Evolutionary conservation across 2,888 invertebrate genomes (phyloP).

Genomic region (Lissocephala sabroskyi): DNA sequence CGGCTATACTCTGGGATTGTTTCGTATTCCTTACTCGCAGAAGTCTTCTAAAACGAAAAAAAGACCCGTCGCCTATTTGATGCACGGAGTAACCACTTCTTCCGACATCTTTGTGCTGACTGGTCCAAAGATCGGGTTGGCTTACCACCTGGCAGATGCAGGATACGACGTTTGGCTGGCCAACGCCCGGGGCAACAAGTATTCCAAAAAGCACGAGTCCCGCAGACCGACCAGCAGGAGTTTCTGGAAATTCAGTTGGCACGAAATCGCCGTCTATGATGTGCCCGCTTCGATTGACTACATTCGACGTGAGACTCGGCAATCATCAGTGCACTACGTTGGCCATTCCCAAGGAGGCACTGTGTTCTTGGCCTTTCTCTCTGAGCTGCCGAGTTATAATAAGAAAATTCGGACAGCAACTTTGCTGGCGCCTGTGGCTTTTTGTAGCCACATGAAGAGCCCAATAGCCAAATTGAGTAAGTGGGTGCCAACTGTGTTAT

Average conservation of each 20-base stretch:
- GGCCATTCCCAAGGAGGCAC: conserved; percentile 57
- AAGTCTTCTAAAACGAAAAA: not conserved
- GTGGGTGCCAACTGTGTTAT: no score
- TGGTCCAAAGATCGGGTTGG: conserved; percentile 19
- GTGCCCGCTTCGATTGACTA: conserved; percentile 45
- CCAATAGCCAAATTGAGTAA: no score
- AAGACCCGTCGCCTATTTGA: not conserved
- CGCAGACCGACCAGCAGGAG: no score
- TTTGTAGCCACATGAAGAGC: no score
- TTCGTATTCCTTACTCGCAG: not conserved
- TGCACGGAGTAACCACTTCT: not conserved
- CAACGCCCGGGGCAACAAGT: conserved; percentile 49
- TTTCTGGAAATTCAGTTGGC: conserved; percentile 77
- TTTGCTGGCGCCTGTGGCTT: no score
- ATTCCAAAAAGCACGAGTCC: conserved; percentile 36
- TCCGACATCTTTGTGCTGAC: conserved; percentile 29
- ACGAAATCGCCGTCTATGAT: conserved; percentile 84
- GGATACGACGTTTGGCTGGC: conserved; percentile 69
- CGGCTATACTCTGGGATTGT: not conserved
- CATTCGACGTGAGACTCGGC: conserved; percentile 14
- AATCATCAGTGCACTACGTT: conserved; percentile 36
- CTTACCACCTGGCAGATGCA: conserved; percentile 72
- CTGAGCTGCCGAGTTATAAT: conserved; percentile 34
- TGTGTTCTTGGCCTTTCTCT: conserved; percentile 19
- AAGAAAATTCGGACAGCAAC: no score